A percentile compares a stretch with the other conserved stretches of the same genome.
These are phyloP conservation scores for Heliothis peltigera DNA, from an alignment of 2,888 invertebrate genomes.

Conservation along the genomic window DNA sequence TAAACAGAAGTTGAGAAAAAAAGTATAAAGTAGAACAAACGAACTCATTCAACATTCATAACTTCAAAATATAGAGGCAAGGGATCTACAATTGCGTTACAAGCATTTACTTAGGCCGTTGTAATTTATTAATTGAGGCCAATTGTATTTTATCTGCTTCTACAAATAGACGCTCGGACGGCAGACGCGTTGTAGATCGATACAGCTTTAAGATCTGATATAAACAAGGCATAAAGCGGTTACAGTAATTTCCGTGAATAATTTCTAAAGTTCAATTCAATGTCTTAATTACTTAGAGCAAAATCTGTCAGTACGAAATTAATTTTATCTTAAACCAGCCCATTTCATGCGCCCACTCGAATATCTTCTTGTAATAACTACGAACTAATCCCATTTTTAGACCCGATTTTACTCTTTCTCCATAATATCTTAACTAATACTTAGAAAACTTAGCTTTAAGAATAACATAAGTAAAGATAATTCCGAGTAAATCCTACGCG, in stretches of 20 bases:
- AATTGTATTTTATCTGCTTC: slow-evolving; percentile 34
- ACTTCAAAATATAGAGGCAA: slow-evolving; percentile 6
- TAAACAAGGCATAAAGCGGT: background rate
- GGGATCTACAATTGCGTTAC: slow-evolving; percentile 14
- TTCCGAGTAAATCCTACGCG: background rate
- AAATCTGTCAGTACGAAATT: too few species aligned
- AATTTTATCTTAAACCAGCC: too few species aligned
- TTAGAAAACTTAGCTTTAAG: background rate
- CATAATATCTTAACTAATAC: too few species aligned
- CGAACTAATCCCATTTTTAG: too few species aligned
- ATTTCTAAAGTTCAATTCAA: background rate
- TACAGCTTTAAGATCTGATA: slow-evolving; percentile 17
- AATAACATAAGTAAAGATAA: background rate
- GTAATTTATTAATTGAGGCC: slow-evolving; percentile 53
- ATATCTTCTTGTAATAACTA: too few species aligned
- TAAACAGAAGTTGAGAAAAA: too few species aligned
- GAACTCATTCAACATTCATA: background rate
- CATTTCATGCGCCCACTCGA: too few species aligned
- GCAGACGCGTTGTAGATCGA: slow-evolving; percentile 22
- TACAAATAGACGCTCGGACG: slow-evolving; percentile 9
- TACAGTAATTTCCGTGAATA: background rate
- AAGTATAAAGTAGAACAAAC: too few species aligned
- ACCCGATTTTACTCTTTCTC: too few species aligned
- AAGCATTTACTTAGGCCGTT: slow-evolving; percentile 41
- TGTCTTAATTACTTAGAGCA: too few species aligned